A percentile compares a stretch with the other conserved stretches of the same genome.
Conservation (phyloP, 2,797 vertebrate genomes). For the Cetoscarus ocellatus region DNA sequence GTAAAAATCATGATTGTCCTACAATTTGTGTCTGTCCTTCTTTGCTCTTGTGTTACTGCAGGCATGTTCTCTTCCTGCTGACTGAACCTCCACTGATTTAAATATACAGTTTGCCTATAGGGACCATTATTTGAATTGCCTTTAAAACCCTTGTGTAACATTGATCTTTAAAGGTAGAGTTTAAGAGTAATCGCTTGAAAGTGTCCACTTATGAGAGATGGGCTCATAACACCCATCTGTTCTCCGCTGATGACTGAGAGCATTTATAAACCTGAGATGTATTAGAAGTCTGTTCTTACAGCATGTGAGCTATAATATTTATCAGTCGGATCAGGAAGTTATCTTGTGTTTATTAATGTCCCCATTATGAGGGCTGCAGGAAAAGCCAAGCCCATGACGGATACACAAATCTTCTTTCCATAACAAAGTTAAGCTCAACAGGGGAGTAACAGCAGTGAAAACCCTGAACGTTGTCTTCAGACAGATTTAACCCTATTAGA, state of each 20-base stretch:
- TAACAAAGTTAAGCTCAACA: background rate
- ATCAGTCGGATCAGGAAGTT: background rate
- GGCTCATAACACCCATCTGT: constrained; percentile 38
- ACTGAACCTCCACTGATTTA: constrained; percentile 34
- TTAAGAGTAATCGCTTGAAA: constrained; percentile 35
- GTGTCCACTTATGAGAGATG: constrained; percentile 25
- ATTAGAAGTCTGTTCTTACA: constrained; percentile 11
- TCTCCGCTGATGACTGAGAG: constrained; percentile 11
- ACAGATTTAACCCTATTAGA: no score
- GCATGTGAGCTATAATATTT: background rate
- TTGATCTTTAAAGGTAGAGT: constrained; percentile 33
- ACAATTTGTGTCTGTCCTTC: background rate
- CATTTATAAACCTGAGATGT: constrained; percentile 4
- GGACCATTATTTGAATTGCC: constrained; percentile 23
- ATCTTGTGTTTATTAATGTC: constrained; percentile 4
- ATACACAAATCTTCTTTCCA: background rate
- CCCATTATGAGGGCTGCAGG: background rate
- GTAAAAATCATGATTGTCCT: constrained; percentile 6
- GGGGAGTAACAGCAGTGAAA: no score
- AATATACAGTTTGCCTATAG: constrained; percentile 15
- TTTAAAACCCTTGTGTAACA: constrained; percentile 22
- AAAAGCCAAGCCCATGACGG: background rate
- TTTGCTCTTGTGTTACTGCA: constrained; percentile 12
- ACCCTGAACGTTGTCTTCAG: no score
- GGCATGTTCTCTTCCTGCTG: constrained; percentile 31